Base-by-base conservation (phyloP, 2,797 vertebrate species). In the Allobates femoralis region DNA sequence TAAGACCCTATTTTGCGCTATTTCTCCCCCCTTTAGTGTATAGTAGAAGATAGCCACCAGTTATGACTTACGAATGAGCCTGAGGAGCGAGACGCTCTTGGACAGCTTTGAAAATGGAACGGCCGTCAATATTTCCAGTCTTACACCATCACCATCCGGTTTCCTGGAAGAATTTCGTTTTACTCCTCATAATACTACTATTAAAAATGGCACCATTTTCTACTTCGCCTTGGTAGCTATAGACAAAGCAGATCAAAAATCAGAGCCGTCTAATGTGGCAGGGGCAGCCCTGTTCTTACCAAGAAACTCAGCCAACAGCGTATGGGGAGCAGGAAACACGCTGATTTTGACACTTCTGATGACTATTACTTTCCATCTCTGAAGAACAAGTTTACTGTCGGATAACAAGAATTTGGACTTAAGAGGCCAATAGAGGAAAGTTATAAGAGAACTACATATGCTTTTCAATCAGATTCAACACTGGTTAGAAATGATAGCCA, bases 1-100 rank as follows among this genome's bases (percentile, higher is more conserved):
- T n/a, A n/a, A n/a, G n/a, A n/a, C n/a, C n/a, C n/a, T n/a, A n/a
- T n/a, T n/a, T n/a, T n/a, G n/a, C n/a, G n/a, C n/a, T n/a, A n/a
- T n/a, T n/a, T n/a, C n/a, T n/a, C n/a, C n/a, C n/a, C n/a, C n/a
- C n/a, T n/a, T n/a, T n/a, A n/a, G n/a, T n/a, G n/a, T n/a, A n/a
- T n/a, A n/a, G n/a, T n/a, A n/a, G n/a, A n/a, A n/a, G n/a, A n/a
- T n/a, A n/a, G n/a, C n/a, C n/a, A n/a, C 76, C 12, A 66, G 26
- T 15, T 85, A 85, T 18, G 84, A 85, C 14, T 51, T 85, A 78
- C 51, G 84, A 58, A 79, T 85, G 77, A 80, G 76, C 15, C 30
- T 58, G 6, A 41, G 18, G 30, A 71, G 76, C 10, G 23, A 58
- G 5, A 26, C 15, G 58, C 64, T 85, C 1, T 1, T 67, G 26